Evolutionary conservation across 2,797 vertebrate species (phyloP).

Genomic region (Oreonectes daqikongensis): DNA sequence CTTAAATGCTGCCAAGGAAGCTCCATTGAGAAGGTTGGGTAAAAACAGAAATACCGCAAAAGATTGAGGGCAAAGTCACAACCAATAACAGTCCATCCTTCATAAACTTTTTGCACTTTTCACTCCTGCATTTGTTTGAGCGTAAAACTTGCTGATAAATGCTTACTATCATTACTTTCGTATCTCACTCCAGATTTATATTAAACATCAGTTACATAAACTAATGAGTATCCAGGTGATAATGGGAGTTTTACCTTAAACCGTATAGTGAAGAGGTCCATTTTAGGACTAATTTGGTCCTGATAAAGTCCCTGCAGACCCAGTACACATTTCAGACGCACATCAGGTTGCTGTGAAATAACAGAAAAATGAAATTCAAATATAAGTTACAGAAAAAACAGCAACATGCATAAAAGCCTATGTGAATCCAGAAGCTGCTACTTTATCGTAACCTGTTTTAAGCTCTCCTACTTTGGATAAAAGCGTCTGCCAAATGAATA

Average conservation of each 20-base stretch:
- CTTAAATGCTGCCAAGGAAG: conserved; percentile 19
- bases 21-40: conserved; percentile 18
- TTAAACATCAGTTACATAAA: neutral
- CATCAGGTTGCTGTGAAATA: conserved; percentile 81
- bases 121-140: no score
- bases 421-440: neutral
- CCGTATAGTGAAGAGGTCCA: conserved; percentile 88
- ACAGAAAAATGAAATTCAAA: neutral
- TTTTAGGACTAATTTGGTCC: conserved; percentile 79
- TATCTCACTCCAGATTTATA: no score
- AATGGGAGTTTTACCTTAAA: conserved; percentile 82
- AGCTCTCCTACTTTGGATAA: no score
- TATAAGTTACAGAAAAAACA: neutral
- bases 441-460: neutral
- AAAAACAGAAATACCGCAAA: conserved; percentile 7
- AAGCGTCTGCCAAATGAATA: no score
- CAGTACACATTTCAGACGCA: conserved; percentile 87
- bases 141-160: no score
- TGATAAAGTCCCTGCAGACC: conserved; percentile 84
- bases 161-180: no score
- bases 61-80: conserved; percentile 24
- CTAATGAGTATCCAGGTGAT: neutral
- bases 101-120: neutral
- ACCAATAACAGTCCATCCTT: conserved; percentile 1
- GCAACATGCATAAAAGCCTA: neutral